A percentile compares a stretch with the other conserved stretches of the same genome.
Evolutionary conservation across 2,888 invertebrate species (phyloP).

Genomic region (Lithosia quadra): DNA sequence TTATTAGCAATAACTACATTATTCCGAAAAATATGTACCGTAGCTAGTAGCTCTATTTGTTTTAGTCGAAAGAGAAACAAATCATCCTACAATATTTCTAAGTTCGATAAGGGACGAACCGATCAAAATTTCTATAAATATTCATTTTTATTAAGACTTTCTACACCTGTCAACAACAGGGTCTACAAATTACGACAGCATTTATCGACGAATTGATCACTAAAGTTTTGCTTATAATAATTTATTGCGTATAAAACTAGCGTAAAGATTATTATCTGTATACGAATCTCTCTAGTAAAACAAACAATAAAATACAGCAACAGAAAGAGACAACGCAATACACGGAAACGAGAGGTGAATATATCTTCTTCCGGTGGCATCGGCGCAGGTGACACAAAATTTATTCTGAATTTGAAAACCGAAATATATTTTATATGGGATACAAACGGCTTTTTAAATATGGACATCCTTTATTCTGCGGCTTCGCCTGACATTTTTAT

Average conservation of each 20-base stretch:
- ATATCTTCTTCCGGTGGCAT: conserved; percentile 82
- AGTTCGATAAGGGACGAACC: not conserved
- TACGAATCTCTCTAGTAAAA: conserved; percentile 79
- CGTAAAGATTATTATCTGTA: conserved; percentile 82
- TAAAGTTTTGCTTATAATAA: conserved; percentile 70
- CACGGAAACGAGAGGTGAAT: conserved; percentile 52
- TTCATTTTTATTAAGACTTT: conserved; percentile 40
- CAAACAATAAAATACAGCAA: conserved; percentile 74
- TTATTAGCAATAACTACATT: too few species aligned
- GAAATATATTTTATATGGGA: conserved; percentile 84
- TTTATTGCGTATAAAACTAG: conserved; percentile 84
- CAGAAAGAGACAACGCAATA: conserved; percentile 61
- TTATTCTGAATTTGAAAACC: conserved; percentile 87
- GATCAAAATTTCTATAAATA: conserved; percentile 15
- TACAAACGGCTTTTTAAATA: conserved; percentile 86
- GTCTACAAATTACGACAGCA: conserved; percentile 73
- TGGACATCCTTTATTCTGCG: conserved; percentile 83
- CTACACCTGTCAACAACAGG: conserved; percentile 77
- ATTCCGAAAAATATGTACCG: too few species aligned
- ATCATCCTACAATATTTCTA: not conserved
- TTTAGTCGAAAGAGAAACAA: not conserved
- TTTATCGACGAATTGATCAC: conserved; percentile 75
- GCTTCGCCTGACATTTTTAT: conserved; percentile 84
- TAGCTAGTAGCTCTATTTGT: not conserved
- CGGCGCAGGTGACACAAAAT: conserved; percentile 85